Conservation (phyloP, 53 echinoderm and acorn worm genomes). For the Hippasteria phrygiana region DNA sequence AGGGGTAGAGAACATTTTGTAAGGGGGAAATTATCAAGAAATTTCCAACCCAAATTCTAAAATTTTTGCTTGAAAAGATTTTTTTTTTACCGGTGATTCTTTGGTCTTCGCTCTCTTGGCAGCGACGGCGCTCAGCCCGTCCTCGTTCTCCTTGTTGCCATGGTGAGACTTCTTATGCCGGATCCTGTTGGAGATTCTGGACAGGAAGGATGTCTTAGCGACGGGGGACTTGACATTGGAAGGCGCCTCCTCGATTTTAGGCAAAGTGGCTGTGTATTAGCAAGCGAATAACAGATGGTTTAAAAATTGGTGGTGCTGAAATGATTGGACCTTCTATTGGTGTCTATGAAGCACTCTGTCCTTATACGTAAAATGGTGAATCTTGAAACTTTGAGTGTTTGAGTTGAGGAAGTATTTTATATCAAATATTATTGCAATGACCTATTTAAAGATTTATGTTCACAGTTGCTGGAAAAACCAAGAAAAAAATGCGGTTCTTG, state of each 20-base stretch:
- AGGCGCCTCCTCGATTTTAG: conserved; percentile 67
- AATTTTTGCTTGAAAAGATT: neutral
- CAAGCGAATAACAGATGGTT: neutral
- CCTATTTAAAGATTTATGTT: too few species aligned
- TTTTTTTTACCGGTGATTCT: conserved; percentile 57
- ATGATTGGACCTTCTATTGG: too few species aligned
- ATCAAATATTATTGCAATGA: too few species aligned
- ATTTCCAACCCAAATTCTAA: too few species aligned
- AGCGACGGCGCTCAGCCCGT: conserved; percentile 36
- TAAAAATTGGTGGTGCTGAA: too few species aligned
- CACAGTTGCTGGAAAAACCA: too few species aligned
- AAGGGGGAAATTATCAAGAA: neutral
- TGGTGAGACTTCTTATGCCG: conserved; percentile 81
- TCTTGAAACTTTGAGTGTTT: too few species aligned
- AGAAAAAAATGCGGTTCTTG: too few species aligned
- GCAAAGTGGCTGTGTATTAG: neutral
- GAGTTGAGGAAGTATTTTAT: too few species aligned
- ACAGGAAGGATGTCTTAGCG: conserved; percentile 86
- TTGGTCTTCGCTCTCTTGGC: conserved; percentile 69
- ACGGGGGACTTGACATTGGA: conserved; percentile 63
- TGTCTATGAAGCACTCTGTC: too few species aligned
- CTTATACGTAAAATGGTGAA: too few species aligned
- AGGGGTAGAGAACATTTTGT: neutral
- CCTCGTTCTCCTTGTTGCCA: conserved; percentile 76
- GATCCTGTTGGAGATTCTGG: conserved; percentile 80